A percentile compares a stretch with the other conserved stretches of the same genome.
Evolutionary conservation across 2,113 vertebrate genomes (phyloP).

Genomic region (Cyanoderma ruficeps): DNA sequence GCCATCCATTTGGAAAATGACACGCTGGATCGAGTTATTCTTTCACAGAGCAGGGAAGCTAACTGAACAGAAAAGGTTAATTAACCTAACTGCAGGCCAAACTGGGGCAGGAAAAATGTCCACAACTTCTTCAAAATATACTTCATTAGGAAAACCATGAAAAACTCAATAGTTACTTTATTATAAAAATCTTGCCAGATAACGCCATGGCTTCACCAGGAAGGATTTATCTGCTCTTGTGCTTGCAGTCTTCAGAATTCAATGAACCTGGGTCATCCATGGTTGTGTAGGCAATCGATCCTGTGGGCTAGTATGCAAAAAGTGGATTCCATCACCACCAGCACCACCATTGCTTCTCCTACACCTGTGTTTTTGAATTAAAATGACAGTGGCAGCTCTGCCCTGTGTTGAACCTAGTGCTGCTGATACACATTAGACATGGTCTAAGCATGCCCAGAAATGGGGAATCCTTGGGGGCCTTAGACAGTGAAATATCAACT

Average conservation of each 20-base stretch:
- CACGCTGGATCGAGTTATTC: background rate
- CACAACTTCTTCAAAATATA: background rate
- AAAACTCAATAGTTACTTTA: background rate
- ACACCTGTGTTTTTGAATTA: background rate
- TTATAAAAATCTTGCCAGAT: background rate
- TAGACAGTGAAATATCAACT: background rate
- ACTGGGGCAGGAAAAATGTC: background rate
- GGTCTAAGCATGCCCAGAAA: background rate
- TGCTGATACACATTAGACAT: background rate
- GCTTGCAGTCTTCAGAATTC: background rate
- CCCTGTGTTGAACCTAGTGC: background rate
- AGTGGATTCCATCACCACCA: background rate
- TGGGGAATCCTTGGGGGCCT: background rate
- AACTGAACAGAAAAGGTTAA: background rate
- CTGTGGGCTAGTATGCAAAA: background rate
- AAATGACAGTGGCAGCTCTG: background rate
- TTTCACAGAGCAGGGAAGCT: background rate
- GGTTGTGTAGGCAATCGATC: background rate
- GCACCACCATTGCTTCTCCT: background rate
- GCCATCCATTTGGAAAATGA: background rate
- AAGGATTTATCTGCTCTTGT: background rate
- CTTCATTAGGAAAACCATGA: background rate
- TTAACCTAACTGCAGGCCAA: background rate
- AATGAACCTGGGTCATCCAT: background rate
- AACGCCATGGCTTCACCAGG: rapidly evolving